Conservation (phyloP, 2,113 vertebrate species). For the Leiothrix lutea region DNA sequence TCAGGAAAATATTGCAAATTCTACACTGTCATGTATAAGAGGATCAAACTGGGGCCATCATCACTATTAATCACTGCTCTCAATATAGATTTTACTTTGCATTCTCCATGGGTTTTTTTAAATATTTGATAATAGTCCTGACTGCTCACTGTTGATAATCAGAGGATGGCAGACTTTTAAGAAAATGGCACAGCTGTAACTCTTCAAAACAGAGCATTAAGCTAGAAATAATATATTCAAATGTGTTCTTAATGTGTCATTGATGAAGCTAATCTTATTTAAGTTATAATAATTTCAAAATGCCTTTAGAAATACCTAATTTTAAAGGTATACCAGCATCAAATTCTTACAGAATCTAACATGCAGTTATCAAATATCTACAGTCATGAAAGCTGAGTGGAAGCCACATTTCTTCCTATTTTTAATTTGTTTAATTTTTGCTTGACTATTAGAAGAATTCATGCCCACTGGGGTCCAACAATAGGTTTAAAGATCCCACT, state of each 20-base stretch:
- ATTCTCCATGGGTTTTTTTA: background rate
- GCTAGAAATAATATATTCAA: background rate
- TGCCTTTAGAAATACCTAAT: background rate
- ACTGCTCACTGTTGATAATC: background rate
- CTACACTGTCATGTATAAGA: background rate
- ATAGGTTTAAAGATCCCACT: background rate
- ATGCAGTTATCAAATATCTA: background rate
- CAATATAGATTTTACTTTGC: background rate
- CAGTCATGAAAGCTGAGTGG: background rate
- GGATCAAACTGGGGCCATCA: background rate
- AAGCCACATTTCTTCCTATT: background rate
- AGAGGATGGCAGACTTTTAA: background rate
- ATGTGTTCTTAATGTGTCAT: background rate
- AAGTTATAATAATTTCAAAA: background rate
- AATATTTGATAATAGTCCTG: background rate
- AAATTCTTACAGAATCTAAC: background rate
- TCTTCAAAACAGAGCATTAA: background rate
- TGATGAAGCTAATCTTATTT: background rate
- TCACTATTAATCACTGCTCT: background rate
- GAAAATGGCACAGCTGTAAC: background rate
- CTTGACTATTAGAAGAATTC: background rate
- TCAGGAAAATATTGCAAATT: constrained; percentile 4
- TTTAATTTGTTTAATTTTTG: background rate
- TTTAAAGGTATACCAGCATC: background rate
- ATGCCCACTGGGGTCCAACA: background rate